Base-by-base conservation (phyloP, 2,113 vertebrate genomes). In the Colaptes auratus region DNA sequence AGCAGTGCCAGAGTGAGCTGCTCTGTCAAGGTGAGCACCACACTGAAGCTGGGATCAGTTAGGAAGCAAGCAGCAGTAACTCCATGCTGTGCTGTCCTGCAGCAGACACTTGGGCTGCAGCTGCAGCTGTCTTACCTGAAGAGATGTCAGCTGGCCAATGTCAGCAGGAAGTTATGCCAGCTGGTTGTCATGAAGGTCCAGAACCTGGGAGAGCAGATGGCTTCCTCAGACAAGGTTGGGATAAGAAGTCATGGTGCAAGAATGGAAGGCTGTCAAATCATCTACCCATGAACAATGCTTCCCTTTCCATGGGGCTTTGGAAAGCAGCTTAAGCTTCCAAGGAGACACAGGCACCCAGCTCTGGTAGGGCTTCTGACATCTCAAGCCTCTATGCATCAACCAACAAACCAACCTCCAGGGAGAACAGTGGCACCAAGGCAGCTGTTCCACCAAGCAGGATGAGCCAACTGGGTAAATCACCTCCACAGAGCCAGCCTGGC, bases 151-250 rank as follows among this genome's bases (percentile, higher is more conserved):
- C 83, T 98, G 98, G 16, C 99, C 99, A 3, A 99, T 97, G 33
- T 99, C 98, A 20, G 98, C 98, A 19, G 99, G 99, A 70, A 99
- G 98, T 0, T 97, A 97, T 4, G 94, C 89, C 80, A 99, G 97
- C 88, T 98, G 98, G 91, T 99, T 99, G 61, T 98, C 97, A 17
- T 99, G 99, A 59, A 99, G 97, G 93, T 99, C 99, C 78, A 99
- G 97, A 90, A 99, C 99, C 99, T 99, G 96, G 7, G 33, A 56
- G 44, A 73, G 8, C 4, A 82, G 19, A 73, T 6, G 25, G 53
- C 42, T 42, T 67, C 59, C 65, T 23, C 55, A 90, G 35, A 63
- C 7, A n/a, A 70, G 19, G 36, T 4, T 77, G 46, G 60, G 60
- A 79, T 55, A 59, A 63, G 55, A 75, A 35, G 24, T 33, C 64